Percentiles rank a stretch among this genome's conserved stretches.
phyloP scores from a whole-genome alignment of 37 sponge, comb jelly and placozoan species.

The Chondrosia reniformis region DNA sequence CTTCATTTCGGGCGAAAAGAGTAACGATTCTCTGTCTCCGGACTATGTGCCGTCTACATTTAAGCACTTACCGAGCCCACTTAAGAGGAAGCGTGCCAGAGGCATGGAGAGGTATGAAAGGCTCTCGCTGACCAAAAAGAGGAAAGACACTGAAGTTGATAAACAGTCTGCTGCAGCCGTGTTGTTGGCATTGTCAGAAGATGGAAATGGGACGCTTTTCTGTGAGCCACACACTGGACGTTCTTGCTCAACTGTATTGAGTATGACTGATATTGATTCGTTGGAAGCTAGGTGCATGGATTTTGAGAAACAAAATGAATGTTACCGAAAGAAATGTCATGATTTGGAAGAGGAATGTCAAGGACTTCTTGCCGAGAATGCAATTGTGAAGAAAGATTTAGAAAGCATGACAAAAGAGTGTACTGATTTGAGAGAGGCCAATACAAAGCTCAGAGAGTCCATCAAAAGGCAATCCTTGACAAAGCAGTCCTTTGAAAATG shows the following conservation, averaged over 20 bases:
- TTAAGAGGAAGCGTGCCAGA: slow-evolving; percentile 25
- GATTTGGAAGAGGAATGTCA: slow-evolving; percentile 3
- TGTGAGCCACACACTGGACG: slow-evolving; percentile 11
- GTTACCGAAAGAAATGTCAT: neutral
- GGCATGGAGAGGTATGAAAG: slow-evolving; percentile 26
- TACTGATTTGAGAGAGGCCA: slow-evolving; percentile 3
- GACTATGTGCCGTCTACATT: slow-evolving; percentile 58
- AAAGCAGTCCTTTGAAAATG: slow-evolving; percentile 13
- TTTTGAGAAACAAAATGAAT: slow-evolving; percentile 9
- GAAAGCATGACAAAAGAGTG: neutral
- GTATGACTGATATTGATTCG: neutral
- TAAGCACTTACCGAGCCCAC: slow-evolving; percentile 19
- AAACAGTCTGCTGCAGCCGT: slow-evolving; percentile 11
- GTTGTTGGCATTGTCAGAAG: slow-evolving; percentile 16
- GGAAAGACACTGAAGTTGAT: slow-evolving; percentile 17
- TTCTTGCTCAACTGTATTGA: neutral
- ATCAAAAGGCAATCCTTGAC: neutral
- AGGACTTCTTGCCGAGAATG: neutral
- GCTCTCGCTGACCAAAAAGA: slow-evolving; percentile 22
- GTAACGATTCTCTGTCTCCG: slow-evolving; percentile 49
- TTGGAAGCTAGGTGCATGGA: slow-evolving; percentile 11
- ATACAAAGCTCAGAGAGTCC: neutral
- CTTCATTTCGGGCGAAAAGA: slow-evolving; percentile 51
- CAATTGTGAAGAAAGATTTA: slow-evolving; percentile 9
- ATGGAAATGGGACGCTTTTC: slow-evolving; percentile 21